Percentiles rank a stretch among this genome's conserved stretches.
Conservation (phyloP, 1,140 invertebrate species). For the Solenopsis invicta region DNA sequence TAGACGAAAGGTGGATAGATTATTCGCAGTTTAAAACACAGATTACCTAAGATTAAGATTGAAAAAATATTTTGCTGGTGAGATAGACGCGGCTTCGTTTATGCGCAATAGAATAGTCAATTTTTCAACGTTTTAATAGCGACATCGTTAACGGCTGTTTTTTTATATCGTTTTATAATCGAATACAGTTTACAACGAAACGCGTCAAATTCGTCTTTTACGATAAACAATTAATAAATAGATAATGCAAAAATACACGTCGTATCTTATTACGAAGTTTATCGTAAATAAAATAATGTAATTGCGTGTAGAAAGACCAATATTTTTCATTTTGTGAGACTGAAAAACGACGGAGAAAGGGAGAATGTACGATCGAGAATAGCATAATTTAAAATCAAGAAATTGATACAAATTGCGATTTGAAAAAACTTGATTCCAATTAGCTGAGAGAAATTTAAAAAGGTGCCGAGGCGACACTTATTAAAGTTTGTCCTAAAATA, state of each 20-base stretch:
- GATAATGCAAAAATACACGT: background rate
- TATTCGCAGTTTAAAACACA: background rate
- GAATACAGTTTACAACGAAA: constrained; percentile 68
- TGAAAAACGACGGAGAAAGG: constrained; percentile 48
- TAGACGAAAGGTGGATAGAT: background rate
- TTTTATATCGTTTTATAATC: constrained; percentile 72
- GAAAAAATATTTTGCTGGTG: constrained; percentile 1
- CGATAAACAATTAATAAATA: constrained; percentile 48
- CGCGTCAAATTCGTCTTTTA: constrained; percentile 33
- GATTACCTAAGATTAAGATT: no score
- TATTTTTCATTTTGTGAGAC: constrained; percentile 67
- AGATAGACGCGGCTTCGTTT: background rate
- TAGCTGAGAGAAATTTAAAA: background rate
- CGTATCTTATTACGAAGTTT: constrained; percentile 26
- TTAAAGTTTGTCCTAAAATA: constrained; percentile 21
- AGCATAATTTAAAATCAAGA: constrained; percentile 5
- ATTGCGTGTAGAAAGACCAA: constrained; percentile 62
- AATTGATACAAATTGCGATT: background rate
- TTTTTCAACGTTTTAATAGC: constrained; percentile 68
- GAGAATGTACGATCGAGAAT: background rate
- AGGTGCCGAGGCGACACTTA: background rate
- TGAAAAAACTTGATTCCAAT: background rate
- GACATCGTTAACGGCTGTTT: constrained; percentile 56
- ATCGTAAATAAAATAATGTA: constrained; percentile 25
- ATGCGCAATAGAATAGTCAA: constrained; percentile 14